Evolutionary conservation across 2,113 vertebrate species (phyloP), one percentile per base, ranked within the genome.

Genomic region (Anguilla japonica): DNA sequence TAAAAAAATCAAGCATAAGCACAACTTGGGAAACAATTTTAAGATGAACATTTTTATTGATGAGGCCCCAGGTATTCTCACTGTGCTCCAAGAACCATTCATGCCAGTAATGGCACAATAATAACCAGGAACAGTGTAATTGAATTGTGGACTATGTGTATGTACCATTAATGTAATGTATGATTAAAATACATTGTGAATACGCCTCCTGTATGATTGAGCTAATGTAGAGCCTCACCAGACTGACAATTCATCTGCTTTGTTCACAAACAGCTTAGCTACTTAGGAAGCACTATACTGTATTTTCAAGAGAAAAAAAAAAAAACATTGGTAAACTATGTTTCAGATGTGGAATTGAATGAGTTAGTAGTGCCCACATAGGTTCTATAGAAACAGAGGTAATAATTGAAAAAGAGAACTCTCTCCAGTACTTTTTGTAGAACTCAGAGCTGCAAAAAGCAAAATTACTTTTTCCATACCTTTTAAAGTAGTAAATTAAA

Each of bases 131-230:
- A 22, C 22, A 5, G 60, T 67, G 60, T 26, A 39, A 83, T 53
- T 20, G 1, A n/a, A 60, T 46, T 50, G 82, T 50, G 50, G 29
- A 75, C 22, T 80, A 78, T 79, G 71, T 79, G 85, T 40, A n/a
- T 87, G 50, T 53, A 53, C 50, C 50, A 53, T 53, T 46, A 46
- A 46, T 46, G 43, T 46, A 46, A 46, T 83, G 40, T 81, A 81
- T 29, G 5, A 41, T 79, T 79, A 16, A 82, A 83, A 40, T 83
- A 41, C n/a, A 57, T 26, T 87, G 86, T 87, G 83, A 83, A 87
- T 87, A 84, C 79, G 46, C 56, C 40, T 83, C 86, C n/a, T 83
- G 86, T 87, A 83, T 22, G 16, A 75, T 41, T 34, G 67, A 41
- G 81, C 83, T 79, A 34, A 46, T 5, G 82, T 39, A 85, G 81